These are phyloP conservation scores for Leptarthrus brevirostris DNA, from an alignment of 2,888 invertebrate species.

Conservation along the genomic window DNA sequence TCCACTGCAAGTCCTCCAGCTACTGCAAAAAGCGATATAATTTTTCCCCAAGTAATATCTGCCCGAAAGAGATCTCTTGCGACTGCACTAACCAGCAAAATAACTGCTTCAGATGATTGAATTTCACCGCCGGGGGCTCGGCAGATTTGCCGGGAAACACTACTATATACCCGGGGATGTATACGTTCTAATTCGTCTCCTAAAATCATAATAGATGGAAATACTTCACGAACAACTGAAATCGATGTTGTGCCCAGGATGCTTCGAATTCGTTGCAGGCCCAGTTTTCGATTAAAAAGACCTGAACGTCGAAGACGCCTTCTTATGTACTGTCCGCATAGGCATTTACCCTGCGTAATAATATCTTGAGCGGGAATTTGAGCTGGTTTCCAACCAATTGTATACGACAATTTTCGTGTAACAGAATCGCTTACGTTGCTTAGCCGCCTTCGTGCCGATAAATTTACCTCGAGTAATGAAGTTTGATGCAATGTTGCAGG, in stretches of 20 bases:
- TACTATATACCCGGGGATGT: conserved; percentile 79
- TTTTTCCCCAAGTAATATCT: conserved; percentile 85
- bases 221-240: conserved; percentile 72
- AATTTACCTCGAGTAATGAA: conserved; percentile 61
- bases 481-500: conserved; percentile 69
- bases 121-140: conserved; percentile 72
- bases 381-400: conserved; percentile 76
- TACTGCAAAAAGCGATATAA: conserved; percentile 82
- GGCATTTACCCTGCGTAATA: conserved; percentile 73
- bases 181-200: conserved; percentile 81
- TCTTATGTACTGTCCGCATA: conserved; percentile 83
- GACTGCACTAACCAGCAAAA: conserved; percentile 72
- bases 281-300: conserved; percentile 79
- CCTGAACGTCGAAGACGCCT: conserved; percentile 79
- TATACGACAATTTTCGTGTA: conserved; percentile 82
- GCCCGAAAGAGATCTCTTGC: conserved; percentile 77
- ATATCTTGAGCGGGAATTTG: conserved; percentile 70
- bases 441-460: conserved; percentile 72
- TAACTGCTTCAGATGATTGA: conserved; percentile 66
- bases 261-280: conserved; percentile 74
- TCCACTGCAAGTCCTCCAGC: conserved; percentile 87
- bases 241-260: conserved; percentile 69
- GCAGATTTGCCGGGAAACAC: conserved; percentile 79
- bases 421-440: conserved; percentile 82
- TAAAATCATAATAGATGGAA: conserved; percentile 72